These are phyloP conservation scores for Hydractinia echinata DNA, from an alignment of 30 jellyfish, hydroid and myxozoan species.

Conservation along the genomic window DNA sequence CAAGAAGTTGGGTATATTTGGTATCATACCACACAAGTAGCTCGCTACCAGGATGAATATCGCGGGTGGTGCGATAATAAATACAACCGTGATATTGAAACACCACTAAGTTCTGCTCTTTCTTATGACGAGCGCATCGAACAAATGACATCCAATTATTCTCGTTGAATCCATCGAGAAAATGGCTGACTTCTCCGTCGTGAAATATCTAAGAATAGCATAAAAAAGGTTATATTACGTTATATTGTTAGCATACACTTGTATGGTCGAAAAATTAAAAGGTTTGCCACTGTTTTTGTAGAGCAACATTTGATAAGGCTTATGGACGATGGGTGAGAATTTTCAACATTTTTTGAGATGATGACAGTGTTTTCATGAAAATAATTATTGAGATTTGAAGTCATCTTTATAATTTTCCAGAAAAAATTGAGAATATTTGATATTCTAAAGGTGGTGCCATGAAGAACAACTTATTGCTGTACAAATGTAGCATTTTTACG, in stretches of 20 bases:
- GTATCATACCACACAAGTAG: slow-evolving; percentile 90
- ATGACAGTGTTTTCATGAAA: no score
- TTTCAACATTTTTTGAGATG: neutral
- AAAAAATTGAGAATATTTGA: no score
- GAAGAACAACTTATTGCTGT: no score
- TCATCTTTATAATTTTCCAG: no score
- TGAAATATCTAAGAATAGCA: slow-evolving; percentile 56
- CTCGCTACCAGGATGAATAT: slow-evolving; percentile 65
- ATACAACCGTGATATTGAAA: slow-evolving; percentile 95
- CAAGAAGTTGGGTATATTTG: slow-evolving; percentile 82
- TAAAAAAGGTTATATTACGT: neutral
- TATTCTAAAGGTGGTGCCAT: no score
- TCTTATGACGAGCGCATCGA: slow-evolving; percentile 82
- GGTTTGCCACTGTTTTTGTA: neutral
- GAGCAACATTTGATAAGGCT: neutral
- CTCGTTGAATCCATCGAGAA: slow-evolving; percentile 74
- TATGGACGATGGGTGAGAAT: neutral
- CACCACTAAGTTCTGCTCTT: slow-evolving; percentile 88
- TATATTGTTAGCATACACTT: neutral
- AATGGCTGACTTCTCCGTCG: slow-evolving; percentile 94
- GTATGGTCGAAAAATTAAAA: neutral
- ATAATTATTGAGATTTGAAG: no score
- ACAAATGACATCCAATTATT: slow-evolving; percentile 92
- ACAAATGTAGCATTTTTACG: no score
- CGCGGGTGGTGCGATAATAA: slow-evolving; percentile 76